Conservation (phyloP, 2,113 vertebrate genomes). For the Chaenocephalus aceratus region DNA sequence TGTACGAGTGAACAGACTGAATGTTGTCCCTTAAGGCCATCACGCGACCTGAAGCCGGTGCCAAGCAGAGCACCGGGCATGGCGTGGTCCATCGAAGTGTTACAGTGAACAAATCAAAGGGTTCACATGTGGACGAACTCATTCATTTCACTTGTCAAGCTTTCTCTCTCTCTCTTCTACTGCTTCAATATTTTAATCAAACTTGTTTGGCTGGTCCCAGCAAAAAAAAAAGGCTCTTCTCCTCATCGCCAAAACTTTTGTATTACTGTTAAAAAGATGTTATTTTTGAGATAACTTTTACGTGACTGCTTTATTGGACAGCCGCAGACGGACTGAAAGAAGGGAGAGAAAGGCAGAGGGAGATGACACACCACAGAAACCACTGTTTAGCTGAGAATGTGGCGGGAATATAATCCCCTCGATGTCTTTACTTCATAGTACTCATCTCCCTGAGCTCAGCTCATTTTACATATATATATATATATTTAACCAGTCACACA, state of each 20-base stretch:
- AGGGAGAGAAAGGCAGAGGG: background rate
- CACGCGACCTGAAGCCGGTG: conserved; percentile 59
- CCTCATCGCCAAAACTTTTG: conserved; percentile 69
- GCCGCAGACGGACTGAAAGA: conserved; percentile 12
- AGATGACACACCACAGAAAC: background rate
- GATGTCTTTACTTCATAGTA: conserved; percentile 13
- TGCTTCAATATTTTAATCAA: conserved; percentile 53
- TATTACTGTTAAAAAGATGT: conserved; percentile 55
- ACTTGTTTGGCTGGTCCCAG: conserved; percentile 80
- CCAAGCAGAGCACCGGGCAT: conserved; percentile 38
- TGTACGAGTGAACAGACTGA: conserved; percentile 46
- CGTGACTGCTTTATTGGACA: conserved; percentile 40
- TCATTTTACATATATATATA: background rate
- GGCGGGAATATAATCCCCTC: background rate
- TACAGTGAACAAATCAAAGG: conserved; percentile 31
- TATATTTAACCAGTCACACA: background rate
- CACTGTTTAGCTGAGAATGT: conserved; percentile 9
- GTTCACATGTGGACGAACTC: conserved; percentile 1
- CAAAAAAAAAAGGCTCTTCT: conserved; percentile 32
- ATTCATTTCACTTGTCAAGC: conserved; percentile 42
- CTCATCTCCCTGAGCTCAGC: background rate
- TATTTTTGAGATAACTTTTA: conserved; percentile 64
- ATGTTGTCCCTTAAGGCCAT: conserved; percentile 50
- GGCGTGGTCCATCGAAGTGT: conserved; percentile 19
- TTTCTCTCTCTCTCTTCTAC: conserved; percentile 12